A percentile compares a stretch with the other conserved stretches of the same genome.
These are phyloP conservation scores for Acrobasis repandana DNA, from an alignment of 2,888 invertebrate genomes.

Conservation along the genomic window DNA sequence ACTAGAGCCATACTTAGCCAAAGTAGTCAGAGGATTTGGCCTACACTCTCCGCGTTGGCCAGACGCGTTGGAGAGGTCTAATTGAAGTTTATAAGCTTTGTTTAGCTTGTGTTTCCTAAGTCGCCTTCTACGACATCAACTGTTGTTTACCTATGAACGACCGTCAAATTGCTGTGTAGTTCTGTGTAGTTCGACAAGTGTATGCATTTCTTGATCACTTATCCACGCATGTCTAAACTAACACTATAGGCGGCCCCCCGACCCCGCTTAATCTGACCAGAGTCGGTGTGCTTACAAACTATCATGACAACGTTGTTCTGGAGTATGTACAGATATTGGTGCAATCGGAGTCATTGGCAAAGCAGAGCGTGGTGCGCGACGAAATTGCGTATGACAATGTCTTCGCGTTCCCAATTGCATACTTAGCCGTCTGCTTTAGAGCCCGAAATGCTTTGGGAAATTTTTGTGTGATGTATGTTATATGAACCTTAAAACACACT, in stretches of 20 bases:
- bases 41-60: no score
- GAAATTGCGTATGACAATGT: not conserved
- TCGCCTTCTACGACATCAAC: no score
- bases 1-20: no score
- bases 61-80: no score
- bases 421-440: not conserved
- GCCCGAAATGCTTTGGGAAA: not conserved
- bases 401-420: not conserved
- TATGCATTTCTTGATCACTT: slow-evolving; percentile 36
- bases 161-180: not conserved
- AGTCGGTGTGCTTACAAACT: slow-evolving; percentile 61
- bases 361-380: not conserved
- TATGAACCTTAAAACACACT: no score
- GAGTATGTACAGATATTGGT: slow-evolving; percentile 18
- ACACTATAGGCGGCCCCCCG: slow-evolving; percentile 77
- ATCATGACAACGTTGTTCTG: slow-evolving; percentile 30
- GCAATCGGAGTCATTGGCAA: not conserved
- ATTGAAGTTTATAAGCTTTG: no score
- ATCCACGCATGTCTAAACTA: slow-evolving; percentile 50
- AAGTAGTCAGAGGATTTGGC: no score
- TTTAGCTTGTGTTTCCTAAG: no score
- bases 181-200: slow-evolving; percentile 36
- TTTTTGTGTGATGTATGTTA: no score
- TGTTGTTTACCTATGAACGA: no score
- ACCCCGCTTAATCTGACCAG: slow-evolving; percentile 68